phyloP scores from a whole-genome alignment of 2,888 invertebrate species.

The Agonopterix arenella region DNA sequence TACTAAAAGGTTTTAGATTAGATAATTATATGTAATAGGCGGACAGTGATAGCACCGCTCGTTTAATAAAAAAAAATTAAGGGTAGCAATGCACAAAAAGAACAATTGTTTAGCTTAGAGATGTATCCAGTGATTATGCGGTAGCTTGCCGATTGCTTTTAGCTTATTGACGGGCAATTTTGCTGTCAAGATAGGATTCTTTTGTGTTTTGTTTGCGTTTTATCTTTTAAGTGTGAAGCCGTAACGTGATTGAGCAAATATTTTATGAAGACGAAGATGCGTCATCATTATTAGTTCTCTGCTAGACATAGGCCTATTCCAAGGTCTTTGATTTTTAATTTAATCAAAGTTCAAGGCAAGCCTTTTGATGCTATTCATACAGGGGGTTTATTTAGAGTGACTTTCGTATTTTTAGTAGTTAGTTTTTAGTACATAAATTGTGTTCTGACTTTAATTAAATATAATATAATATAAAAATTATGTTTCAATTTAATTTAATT shows the following conservation, averaged over 20 bases:
- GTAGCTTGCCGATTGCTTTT: constrained; percentile 47
- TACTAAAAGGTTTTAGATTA: constrained; percentile 74
- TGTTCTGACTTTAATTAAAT: no score
- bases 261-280: not conserved
- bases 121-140: constrained; percentile 56
- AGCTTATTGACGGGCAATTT: constrained; percentile 42
- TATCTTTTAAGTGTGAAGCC: constrained; percentile 1
- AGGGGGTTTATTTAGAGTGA: no score
- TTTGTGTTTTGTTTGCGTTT: constrained; percentile 14
- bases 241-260: not conserved
- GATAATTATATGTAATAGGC: constrained; percentile 67
- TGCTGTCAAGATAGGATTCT: constrained; percentile 38
- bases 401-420: no score
- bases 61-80: constrained; percentile 22
- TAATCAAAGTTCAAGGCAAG: no score
- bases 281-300: no score
- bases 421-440: no score
- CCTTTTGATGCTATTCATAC: no score
- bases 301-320: no score
- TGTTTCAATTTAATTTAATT: no score
- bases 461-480: no score
- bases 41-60: constrained; percentile 43
- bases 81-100: constrained; percentile 28
- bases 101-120: constrained; percentile 36
- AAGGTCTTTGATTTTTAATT: no score